Evolutionary conservation across 2,797 vertebrate species (phyloP), one percentile per base, ranked within the genome.

Genomic region (Enteromius viviparus): DNA sequence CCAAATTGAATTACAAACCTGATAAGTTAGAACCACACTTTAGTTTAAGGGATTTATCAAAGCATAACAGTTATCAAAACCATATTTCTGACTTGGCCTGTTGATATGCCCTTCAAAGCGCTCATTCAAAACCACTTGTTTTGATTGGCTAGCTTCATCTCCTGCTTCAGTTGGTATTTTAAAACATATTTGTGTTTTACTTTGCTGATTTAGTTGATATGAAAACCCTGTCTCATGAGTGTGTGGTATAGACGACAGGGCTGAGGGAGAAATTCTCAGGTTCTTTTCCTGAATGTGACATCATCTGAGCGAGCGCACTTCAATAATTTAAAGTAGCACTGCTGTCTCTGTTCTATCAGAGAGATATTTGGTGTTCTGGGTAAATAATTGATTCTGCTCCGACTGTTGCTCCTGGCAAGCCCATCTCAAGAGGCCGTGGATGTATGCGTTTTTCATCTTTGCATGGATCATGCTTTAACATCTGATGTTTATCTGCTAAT

Each of bases 301-400:
- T 84, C 79, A 79, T 74, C 64, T 51, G 62, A 76, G 69, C 7
- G 15, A 79, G 45, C 12, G 1, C 2, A 14, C n/a, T 66, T 87
- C 70, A 87, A 87, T 85, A 80, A 87, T 87, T 78, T 26, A 85
- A 3, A 23, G 6, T 58, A 45, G 51, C 23, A 51, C 69, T 45
- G 60, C 76, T 74, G 76, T 62, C 62, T 71, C 69, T 66, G 45
- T 80, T 78, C 70, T 83, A 47, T 76, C 72, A 83, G 83, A 85
- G 53, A 85, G 60, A 85, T 81, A 76, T 78, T 77, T 82, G 80
- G 47, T 84, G 87, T 78, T 80, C n/a, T 78, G 74, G 78, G 78
- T 86, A 76, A 87, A 86, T 86, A 87, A 85, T 88, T 86, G 80
- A 86, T 87, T 83, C 53, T 78, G n/a, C 42, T 49, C 68, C 6